These are phyloP conservation scores for Sciaenops ocellatus DNA, from an alignment of 2,797 vertebrate genomes.

Conservation along the genomic window DNA sequence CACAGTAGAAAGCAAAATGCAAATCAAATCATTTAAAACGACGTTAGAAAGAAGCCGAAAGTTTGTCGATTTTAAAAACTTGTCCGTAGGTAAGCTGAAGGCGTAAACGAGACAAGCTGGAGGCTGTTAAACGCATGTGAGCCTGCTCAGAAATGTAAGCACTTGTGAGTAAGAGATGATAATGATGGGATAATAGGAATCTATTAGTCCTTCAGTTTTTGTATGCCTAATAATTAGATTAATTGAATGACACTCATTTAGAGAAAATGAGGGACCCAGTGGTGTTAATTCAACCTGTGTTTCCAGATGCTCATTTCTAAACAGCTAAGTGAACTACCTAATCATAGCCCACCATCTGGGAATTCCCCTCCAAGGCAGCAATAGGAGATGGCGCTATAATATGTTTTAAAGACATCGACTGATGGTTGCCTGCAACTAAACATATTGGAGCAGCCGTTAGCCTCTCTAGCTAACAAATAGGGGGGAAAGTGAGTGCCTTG, in stretches of 20 bases:
- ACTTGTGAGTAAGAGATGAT: slow-evolving; percentile 77
- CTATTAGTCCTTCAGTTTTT: slow-evolving; percentile 83
- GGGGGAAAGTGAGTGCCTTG: slow-evolving; percentile 73
- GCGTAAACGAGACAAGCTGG: slow-evolving; percentile 31
- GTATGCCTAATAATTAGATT: slow-evolving; percentile 86
- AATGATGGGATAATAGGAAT: slow-evolving; percentile 83
- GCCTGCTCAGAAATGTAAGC: slow-evolving; percentile 72
- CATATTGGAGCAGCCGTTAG: slow-evolving; percentile 66
- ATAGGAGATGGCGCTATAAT: slow-evolving; percentile 73
- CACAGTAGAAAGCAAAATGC: slow-evolving; percentile 72
- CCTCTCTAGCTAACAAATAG: slow-evolving; percentile 67
- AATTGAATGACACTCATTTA: slow-evolving; percentile 88
- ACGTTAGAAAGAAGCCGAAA: neutral
- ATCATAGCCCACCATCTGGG: slow-evolving; percentile 84
- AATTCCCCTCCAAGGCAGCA: slow-evolving; percentile 83
- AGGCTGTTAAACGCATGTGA: slow-evolving; percentile 60
- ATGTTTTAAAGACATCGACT: slow-evolving; percentile 76
- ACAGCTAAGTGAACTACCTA: slow-evolving; percentile 84
- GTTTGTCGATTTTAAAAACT: slow-evolving; percentile 61
- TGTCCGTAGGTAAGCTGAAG: slow-evolving; percentile 46
- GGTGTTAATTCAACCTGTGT: slow-evolving; percentile 86
- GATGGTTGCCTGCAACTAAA: slow-evolving; percentile 73
- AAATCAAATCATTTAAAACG: slow-evolving; percentile 73
- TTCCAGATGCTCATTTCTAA: slow-evolving; percentile 86
- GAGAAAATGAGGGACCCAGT: slow-evolving; percentile 82